Percentiles rank a stretch among this genome's conserved stretches.
Evolutionary conservation across 2,113 vertebrate genomes (phyloP).

Genomic region (Salvelinus alpinus): DNA sequence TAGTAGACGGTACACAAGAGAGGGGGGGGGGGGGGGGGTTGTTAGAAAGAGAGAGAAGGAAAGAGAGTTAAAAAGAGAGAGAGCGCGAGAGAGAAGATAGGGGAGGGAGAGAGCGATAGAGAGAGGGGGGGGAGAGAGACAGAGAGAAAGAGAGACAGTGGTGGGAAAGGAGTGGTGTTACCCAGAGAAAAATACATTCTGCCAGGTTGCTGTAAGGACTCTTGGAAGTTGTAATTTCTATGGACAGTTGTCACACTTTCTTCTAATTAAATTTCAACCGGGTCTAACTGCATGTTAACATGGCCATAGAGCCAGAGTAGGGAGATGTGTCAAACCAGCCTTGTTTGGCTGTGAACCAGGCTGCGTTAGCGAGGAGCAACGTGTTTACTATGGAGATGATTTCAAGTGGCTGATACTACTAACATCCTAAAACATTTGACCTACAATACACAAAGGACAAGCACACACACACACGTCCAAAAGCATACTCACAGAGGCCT

Average conservation of each 20-base stretch:
- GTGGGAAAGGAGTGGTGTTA: neutral
- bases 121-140: too few species aligned
- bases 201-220: too few species aligned
- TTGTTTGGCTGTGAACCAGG: too few species aligned
- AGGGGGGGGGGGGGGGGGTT: neutral
- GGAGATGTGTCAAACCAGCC: too few species aligned
- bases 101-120: neutral
- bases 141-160: neutral
- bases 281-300: too few species aligned
- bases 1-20: slow-evolving; percentile 1
- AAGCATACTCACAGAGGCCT: slow-evolving; percentile 46
- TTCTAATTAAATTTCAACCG: too few species aligned
- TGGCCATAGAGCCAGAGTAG: too few species aligned
- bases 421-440: neutral
- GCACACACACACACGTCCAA: slow-evolving; percentile 26
- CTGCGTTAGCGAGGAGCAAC: too few species aligned
- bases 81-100: neutral
- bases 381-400: neutral
- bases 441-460: slow-evolving; percentile 3
- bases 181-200: slow-evolving; percentile 5
- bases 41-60: slow-evolving; percentile 7
- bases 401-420: neutral
- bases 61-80: neutral
- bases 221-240: too few species aligned
- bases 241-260: too few species aligned